Conservation (phyloP, 2,797 vertebrate genomes). For the Dicrostonyx torquatus region DNA sequence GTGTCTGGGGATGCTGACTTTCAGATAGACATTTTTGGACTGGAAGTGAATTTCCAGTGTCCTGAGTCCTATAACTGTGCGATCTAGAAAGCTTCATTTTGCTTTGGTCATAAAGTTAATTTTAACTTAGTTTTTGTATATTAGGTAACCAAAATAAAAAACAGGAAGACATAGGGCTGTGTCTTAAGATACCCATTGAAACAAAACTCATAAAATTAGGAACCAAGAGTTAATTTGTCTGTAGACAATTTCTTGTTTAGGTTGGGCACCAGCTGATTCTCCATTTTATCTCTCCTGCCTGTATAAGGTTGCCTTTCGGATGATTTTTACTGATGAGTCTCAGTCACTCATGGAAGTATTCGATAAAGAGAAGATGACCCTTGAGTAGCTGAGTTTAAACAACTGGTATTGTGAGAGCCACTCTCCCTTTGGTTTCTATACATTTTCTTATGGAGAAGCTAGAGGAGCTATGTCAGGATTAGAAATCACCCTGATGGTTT, state of each 20-base stretch:
- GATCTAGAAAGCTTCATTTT: conserved; percentile 32
- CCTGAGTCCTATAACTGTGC: not conserved
- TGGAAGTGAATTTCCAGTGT: not conserved
- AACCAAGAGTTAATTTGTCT: not conserved
- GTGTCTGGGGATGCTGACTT: conserved; percentile 31
- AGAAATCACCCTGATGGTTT: not conserved
- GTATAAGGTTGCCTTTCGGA: not conserved
- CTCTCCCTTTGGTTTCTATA: not conserved
- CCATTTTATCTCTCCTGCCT: not conserved
- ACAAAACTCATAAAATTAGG: conserved; percentile 38
- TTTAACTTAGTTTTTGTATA: conserved; percentile 53
- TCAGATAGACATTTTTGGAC: not conserved
- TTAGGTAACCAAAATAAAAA: conserved; percentile 39
- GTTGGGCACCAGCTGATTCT: not conserved
- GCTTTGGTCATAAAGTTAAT: conserved; percentile 31
- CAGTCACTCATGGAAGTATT: not conserved
- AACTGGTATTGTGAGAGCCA: not conserved
- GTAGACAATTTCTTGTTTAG: conserved; percentile 24
- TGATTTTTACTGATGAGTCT: not conserved
- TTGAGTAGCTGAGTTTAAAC: conserved; percentile 10
- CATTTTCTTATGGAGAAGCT: conserved; percentile 34
- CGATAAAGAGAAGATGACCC: not conserved
- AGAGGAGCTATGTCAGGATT: not conserved
- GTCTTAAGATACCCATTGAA: conserved; percentile 4
- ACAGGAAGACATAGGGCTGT: conserved; percentile 4